These are phyloP conservation scores for Scaptomyza caliginosa DNA, from an alignment of 2,888 invertebrate species.

Conservation along the genomic window DNA sequence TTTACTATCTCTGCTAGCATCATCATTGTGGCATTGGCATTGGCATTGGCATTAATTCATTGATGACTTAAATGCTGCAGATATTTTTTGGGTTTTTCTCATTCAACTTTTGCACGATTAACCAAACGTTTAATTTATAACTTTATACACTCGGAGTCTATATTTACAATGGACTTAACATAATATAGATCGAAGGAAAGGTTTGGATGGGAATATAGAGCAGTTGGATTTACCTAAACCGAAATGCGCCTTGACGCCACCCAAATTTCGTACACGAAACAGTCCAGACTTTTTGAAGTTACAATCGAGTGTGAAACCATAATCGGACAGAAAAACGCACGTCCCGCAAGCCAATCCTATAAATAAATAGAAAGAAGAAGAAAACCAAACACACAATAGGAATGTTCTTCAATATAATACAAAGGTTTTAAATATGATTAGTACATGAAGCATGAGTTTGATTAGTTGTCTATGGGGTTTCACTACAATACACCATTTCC, in stretches of 20 bases:
- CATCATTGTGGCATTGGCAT: constrained; percentile 48
- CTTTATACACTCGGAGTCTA: constrained; percentile 22
- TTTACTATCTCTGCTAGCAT: constrained; percentile 5
- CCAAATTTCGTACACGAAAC: constrained; percentile 95
- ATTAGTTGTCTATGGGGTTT: constrained; percentile 12
- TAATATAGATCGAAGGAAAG: background rate
- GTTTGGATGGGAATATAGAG: constrained; percentile 8
- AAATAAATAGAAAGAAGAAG: constrained; percentile 71
- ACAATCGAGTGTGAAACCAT: constrained; percentile 95
- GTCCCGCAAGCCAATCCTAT: constrained; percentile 88
- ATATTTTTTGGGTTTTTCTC: background rate
- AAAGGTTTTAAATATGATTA: constrained; percentile 38
- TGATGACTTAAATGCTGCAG: constrained; percentile 64
- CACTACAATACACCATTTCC: too few species aligned
- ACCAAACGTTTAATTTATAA: constrained; percentile 22
- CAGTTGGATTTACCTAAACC: constrained; percentile 90
- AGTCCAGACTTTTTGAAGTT: constrained; percentile 96
- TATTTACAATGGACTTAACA: constrained; percentile 34
- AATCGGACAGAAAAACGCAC: constrained; percentile 95
- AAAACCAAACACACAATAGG: constrained; percentile 83
- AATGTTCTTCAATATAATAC: constrained; percentile 67
- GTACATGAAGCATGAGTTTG: constrained; percentile 35
- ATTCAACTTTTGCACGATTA: background rate
- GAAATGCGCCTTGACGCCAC: constrained; percentile 95
- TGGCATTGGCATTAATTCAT: constrained; percentile 81